Percentiles rank a stretch among this genome's conserved stretches.
phyloP scores from a whole-genome alignment of 2,888 invertebrate species.

The Xanthorhoe designata region DNA sequence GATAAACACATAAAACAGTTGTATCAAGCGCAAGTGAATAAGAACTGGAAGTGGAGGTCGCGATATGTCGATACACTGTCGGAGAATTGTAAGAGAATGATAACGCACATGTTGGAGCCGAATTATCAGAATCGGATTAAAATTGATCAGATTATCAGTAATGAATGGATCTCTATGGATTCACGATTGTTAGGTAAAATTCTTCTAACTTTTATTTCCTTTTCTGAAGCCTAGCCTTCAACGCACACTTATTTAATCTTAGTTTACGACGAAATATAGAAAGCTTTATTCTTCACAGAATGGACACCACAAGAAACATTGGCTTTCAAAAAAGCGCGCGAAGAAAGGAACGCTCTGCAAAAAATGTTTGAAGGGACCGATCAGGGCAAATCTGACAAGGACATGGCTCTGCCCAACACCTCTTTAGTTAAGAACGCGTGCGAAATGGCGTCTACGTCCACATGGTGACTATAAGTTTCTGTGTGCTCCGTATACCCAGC shows the following conservation, averaged over 20 bases:
- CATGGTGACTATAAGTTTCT: slow-evolving; percentile 51
- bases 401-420: slow-evolving; percentile 51
- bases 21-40: slow-evolving; percentile 86
- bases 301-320: slow-evolving; percentile 73
- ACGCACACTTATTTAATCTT: not conserved
- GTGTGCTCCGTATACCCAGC: not conserved
- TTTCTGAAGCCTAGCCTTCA: not conserved
- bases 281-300: slow-evolving; percentile 55
- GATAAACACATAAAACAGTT: slow-evolving; percentile 90
- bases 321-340: slow-evolving; percentile 73
- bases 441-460: slow-evolving; percentile 58
- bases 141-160: slow-evolving; percentile 84
- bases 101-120: slow-evolving; percentile 88
- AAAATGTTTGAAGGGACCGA: slow-evolving; percentile 54
- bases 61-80: slow-evolving; percentile 86
- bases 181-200: slow-evolving; percentile 74
- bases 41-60: slow-evolving; percentile 89
- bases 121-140: slow-evolving; percentile 85
- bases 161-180: slow-evolving; percentile 89
- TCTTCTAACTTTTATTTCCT: slow-evolving; percentile 6
- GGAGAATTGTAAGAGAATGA: slow-evolving; percentile 87
- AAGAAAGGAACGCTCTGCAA: slow-evolving; percentile 60
- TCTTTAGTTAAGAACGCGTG: slow-evolving; percentile 58
- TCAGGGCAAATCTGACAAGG: slow-evolving; percentile 46
- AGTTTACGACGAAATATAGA: not conserved